These are phyloP conservation scores for Sebastes cheni DNA, from an alignment of 2,797 vertebrate genomes.

Conservation along the genomic window DNA sequence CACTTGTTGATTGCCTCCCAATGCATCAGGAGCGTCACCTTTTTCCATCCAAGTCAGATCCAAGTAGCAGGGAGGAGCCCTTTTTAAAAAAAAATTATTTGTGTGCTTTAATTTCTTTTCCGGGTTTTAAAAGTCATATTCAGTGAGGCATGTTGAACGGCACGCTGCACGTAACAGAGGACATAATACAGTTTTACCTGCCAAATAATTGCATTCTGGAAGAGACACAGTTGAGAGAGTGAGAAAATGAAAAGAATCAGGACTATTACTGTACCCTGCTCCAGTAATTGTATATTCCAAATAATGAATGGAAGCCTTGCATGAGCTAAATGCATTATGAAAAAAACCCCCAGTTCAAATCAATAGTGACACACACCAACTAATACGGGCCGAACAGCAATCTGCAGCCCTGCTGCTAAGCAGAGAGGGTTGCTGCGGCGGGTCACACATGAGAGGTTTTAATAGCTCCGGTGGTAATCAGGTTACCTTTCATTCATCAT, in stretches of 20 bases:
- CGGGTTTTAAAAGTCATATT: background rate
- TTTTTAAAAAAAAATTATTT: background rate
- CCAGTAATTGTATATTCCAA: conserved; percentile 19
- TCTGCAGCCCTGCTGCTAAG: conserved; percentile 47
- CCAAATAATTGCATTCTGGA: conserved; percentile 5
- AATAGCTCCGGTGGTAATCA: conserved; percentile 79
- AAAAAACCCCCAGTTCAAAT: conserved; percentile 23
- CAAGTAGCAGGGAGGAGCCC: no score
- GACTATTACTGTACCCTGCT: background rate
- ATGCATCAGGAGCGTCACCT: background rate
- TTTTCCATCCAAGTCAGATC: background rate
- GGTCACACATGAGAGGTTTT: conserved; percentile 80
- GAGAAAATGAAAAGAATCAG: conserved; percentile 27
- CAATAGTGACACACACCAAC: conserved; percentile 55
- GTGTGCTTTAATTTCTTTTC: background rate
- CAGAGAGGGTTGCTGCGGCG: conserved; percentile 45
- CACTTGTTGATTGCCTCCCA: background rate
- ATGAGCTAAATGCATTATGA: conserved; percentile 45
- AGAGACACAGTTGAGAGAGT: conserved; percentile 7
- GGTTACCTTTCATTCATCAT: conserved; percentile 75
- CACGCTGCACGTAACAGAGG: background rate
- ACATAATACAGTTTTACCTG: conserved; percentile 8
- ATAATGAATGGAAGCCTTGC: conserved; percentile 55
- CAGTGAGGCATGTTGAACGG: background rate
- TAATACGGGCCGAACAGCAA: conserved; percentile 54